These are phyloP conservation scores for Nemotelus nigrinus DNA, from an alignment of 2,888 invertebrate genomes.

Conservation along the genomic window DNA sequence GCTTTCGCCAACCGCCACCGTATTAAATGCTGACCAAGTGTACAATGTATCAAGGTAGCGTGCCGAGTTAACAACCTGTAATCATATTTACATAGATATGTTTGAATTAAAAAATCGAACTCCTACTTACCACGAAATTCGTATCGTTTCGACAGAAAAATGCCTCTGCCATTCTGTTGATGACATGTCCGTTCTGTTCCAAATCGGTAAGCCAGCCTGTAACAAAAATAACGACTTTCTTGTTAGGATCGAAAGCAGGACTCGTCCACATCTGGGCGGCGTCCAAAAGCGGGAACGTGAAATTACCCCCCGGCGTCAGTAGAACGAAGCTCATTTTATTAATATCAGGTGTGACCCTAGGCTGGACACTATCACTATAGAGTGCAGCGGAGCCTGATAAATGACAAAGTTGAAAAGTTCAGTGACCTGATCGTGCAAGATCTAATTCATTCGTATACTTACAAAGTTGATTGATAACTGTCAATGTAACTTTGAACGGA, in stretches of 20 bases:
- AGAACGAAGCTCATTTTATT: conserved; percentile 59
- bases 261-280: conserved; percentile 60
- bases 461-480: neutral
- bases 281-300: conserved; percentile 56
- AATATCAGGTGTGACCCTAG: conserved; percentile 59
- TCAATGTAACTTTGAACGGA: neutral
- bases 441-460: neutral
- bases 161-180: conserved; percentile 58
- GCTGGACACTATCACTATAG: conserved; percentile 55
- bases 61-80: conserved; percentile 60
- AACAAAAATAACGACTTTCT: conserved; percentile 60
- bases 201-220: conserved; percentile 63
- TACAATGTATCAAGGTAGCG: conserved; percentile 61
- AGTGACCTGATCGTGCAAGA: neutral
- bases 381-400: conserved; percentile 59
- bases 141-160: conserved; percentile 60
- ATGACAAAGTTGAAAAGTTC: neutral
- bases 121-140: conserved; percentile 61
- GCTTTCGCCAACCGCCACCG: conserved; percentile 59
- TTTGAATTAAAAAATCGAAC: neutral
- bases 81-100: neutral
- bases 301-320: conserved; percentile 56
- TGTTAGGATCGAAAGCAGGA: conserved; percentile 57
- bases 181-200: conserved; percentile 56
- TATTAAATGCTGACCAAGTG: conserved; percentile 63